Conservation (phyloP, 1,140 invertebrate genomes). For the Drosophila virilis region DNA sequence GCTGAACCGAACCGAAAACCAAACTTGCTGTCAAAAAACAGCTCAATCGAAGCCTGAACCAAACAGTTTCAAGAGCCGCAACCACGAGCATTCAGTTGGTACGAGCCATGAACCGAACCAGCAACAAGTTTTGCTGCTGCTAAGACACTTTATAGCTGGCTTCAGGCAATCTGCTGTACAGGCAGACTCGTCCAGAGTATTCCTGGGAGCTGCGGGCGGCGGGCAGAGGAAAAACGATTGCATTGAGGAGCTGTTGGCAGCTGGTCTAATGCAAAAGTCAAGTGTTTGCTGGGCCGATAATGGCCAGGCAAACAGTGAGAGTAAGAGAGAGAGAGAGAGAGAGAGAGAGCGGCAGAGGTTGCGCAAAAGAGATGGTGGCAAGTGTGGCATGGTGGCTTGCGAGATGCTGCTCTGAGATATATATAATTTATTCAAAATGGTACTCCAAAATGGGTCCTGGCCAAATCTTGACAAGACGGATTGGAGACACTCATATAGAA, state of each 20-base stretch:
- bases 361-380: background rate
- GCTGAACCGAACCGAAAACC: no score
- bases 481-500: no score
- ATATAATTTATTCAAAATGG: constrained; percentile 6
- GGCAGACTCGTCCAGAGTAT: no score
- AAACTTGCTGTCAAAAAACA: no score
- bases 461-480: background rate
- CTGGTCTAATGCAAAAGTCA: background rate
- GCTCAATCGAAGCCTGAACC: no score
- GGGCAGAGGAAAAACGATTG: background rate
- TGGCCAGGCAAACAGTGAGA: background rate
- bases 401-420: background rate
- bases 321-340: background rate
- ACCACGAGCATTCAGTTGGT: no score
- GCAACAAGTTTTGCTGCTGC: no score
- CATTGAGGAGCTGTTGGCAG: background rate
- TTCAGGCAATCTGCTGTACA: no score
- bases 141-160: no score
- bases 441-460: background rate
- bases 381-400: background rate
- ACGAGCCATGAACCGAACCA: no score
- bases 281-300: background rate
- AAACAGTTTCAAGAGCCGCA: no score
- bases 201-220: no score
- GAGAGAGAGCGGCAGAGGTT: background rate